Percentiles rank a stretch among this genome's conserved stretches.
phyloP scores from a whole-genome alignment of 92 coral and sea anemone species.

The Paragorgia papillata region DNA sequence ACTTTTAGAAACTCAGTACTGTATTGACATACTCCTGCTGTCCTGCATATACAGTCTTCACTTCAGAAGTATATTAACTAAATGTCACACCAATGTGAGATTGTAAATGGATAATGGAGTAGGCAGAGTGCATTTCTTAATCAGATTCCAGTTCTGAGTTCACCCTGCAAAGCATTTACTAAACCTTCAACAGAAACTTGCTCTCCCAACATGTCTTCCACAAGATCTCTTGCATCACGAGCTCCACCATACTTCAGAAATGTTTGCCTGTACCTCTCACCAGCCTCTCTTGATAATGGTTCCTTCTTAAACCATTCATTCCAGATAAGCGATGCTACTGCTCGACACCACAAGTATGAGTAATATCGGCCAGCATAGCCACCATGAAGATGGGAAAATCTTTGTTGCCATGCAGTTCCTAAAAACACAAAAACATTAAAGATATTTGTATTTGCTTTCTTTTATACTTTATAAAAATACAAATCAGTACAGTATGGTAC shows the following conservation, averaged over 20 bases:
- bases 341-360: constrained; percentile 95
- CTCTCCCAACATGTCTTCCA: constrained; percentile 83
- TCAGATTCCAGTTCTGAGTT: constrained; percentile 41
- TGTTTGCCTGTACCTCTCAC: constrained; percentile 85
- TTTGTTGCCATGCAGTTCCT: constrained; percentile 98
- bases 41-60: too few species aligned
- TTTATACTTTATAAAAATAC: too few species aligned
- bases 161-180: constrained; percentile 80
- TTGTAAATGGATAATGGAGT: too few species aligned
- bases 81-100: too few species aligned
- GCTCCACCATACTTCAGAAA: constrained; percentile 95
- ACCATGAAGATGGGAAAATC: constrained; percentile 88
- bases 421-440: constrained; percentile 1
- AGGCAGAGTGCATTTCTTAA: too few species aligned
- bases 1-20: too few species aligned
- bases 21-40: too few species aligned
- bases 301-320: constrained; percentile 89
- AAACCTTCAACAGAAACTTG: constrained; percentile 71
- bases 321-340: constrained; percentile 96
- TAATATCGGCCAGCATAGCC: constrained; percentile 97
- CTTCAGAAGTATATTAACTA: too few species aligned
- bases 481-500: too few species aligned
- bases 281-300: constrained; percentile 88
- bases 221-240: constrained; percentile 76
- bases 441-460: background rate